phyloP scores from a whole-genome alignment of 2,888 invertebrate species.

The Amorpha juglandis region DNA sequence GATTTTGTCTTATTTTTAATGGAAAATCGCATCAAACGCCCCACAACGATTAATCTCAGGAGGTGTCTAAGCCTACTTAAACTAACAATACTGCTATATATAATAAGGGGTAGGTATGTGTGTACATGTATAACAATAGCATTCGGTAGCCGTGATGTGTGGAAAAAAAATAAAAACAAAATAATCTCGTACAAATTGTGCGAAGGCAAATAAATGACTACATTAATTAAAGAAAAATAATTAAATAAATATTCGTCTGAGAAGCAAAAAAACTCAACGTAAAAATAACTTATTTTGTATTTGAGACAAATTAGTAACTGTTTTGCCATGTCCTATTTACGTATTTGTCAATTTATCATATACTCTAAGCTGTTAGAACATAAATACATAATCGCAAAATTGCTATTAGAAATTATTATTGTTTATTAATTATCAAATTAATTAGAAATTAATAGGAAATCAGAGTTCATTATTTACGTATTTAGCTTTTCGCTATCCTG shows the following conservation, averaged over 20 bases:
- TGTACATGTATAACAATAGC: constrained; percentile 76
- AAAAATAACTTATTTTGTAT: neutral
- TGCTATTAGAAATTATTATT: neutral
- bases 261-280: neutral
- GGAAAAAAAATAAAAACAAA: constrained; percentile 43
- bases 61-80: constrained; percentile 77
- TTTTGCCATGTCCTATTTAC: neutral
- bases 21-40: constrained; percentile 34
- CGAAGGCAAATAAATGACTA: neutral
- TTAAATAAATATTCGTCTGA: too few species aligned
- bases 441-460: too few species aligned
- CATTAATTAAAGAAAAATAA: neutral
- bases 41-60: constrained; percentile 67
- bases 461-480: neutral
- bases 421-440: too few species aligned
- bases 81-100: constrained; percentile 78
- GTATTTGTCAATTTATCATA: too few species aligned
- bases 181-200: neutral
- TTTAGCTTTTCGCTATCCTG: neutral
- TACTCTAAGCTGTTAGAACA: neutral
- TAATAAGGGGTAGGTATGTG: constrained; percentile 69
- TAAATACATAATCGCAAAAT: neutral
- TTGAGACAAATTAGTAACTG: neutral
- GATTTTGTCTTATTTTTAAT: neutral
- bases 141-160: constrained; percentile 66